These are phyloP conservation scores for Mythimna albipuncta DNA, from an alignment of 2,888 invertebrate species.

Conservation along the genomic window DNA sequence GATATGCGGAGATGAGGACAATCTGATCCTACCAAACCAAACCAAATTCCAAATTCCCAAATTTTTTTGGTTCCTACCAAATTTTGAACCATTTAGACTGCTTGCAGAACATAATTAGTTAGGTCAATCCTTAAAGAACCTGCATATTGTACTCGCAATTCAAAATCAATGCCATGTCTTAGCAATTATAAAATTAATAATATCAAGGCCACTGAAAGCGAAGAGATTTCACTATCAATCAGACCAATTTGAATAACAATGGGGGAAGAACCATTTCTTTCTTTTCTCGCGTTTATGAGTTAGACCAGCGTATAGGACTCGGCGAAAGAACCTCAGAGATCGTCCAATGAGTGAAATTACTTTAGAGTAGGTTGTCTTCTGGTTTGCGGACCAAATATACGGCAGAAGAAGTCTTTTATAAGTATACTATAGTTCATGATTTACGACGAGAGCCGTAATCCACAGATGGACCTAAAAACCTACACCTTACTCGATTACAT, in stretches of 20 bases:
- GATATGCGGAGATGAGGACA: no score
- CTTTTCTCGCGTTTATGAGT: no score
- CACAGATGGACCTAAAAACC: not conserved
- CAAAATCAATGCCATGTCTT: not conserved
- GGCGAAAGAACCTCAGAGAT: not conserved
- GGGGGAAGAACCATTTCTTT: no score
- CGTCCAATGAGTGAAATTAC: not conserved
- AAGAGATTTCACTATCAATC: no score
- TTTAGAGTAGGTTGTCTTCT: not conserved
- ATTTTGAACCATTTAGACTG: slow-evolving; percentile 14
- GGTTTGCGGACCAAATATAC: not conserved
- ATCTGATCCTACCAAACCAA: not conserved
- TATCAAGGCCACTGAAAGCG: not conserved
- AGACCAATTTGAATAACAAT: not conserved
- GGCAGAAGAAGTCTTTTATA: not conserved
- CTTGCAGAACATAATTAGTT: slow-evolving; percentile 19
- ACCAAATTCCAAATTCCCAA: no score
- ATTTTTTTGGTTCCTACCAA: slow-evolving; percentile 12
- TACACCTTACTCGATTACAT: not conserved
- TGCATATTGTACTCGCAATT: not conserved
- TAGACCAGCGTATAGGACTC: no score
- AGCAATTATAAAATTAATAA: no score
- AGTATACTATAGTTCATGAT: not conserved
- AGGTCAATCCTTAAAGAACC: not conserved
- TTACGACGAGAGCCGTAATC: not conserved